Evolutionary conservation across 1,140 invertebrate genomes (phyloP).

Genomic region (Triops longicaudatus): DNA sequence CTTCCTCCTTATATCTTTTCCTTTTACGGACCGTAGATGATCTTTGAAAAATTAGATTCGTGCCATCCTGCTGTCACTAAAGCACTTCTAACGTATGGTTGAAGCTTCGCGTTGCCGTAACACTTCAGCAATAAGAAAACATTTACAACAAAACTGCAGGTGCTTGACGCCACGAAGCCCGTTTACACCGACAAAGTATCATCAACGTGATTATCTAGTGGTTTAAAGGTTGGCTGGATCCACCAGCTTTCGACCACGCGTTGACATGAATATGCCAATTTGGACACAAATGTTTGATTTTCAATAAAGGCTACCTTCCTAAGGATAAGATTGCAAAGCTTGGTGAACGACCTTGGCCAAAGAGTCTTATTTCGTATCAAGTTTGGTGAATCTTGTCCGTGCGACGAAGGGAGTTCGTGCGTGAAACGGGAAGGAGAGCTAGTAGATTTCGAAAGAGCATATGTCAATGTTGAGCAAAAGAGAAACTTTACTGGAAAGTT

Average conservation of each 20-base stretch:
- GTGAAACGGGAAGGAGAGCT: not conserved
- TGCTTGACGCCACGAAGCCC: not conserved
- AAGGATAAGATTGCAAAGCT: not conserved
- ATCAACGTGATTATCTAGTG: not conserved
- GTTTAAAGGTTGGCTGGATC: slow-evolving; percentile 3
- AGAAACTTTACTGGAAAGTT: slow-evolving; percentile 3
- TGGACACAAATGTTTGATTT: not conserved
- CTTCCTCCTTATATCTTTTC: not conserved
- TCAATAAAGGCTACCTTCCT: not conserved
- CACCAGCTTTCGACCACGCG: not conserved
- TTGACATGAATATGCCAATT: slow-evolving; percentile 12
- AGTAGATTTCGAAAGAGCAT: not conserved
- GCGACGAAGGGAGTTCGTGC: not conserved
- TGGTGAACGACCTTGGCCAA: not conserved
- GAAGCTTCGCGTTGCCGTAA: not conserved
- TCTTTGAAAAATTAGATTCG: slow-evolving; percentile 7
- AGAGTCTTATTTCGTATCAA: not conserved
- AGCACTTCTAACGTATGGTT: not conserved
- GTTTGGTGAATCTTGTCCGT: not conserved
- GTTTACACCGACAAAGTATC: not conserved
- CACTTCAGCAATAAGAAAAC: not conserved
- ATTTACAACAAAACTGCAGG: not conserved
- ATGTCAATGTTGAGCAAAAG: not conserved
- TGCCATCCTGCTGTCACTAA: not conserved
- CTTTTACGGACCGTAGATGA: not conserved